Percentiles rank a stretch among this genome's conserved stretches.
These are phyloP conservation scores for Malacosoma neustria DNA, from an alignment of 2,888 invertebrate species.

Conservation along the genomic window DNA sequence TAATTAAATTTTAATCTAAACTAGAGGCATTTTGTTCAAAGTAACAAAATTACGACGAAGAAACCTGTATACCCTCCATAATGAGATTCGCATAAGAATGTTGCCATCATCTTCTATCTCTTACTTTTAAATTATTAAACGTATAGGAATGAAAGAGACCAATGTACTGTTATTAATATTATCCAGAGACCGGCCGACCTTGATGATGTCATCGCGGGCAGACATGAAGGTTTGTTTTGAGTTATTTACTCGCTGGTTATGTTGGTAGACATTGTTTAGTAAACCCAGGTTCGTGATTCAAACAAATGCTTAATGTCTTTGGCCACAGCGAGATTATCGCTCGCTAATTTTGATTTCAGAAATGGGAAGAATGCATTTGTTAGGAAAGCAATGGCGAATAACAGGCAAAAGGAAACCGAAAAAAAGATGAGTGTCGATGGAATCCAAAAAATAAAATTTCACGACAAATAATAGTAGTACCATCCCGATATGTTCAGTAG, in stretches of 20 bases:
- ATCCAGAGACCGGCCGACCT: conserved; percentile 43
- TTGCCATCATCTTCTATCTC: not conserved
- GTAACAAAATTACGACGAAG: not conserved
- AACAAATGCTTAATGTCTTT: too few relatives aligned
- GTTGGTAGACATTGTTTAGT: conserved; percentile 13
- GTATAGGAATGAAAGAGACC: conserved; percentile 2
- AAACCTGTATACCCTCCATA: not conserved
- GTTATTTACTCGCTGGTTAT: conserved; percentile 12
- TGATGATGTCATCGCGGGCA: conserved; percentile 57
- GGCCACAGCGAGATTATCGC: too few relatives aligned
- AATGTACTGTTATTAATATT: conserved; percentile 5
- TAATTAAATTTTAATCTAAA: too few relatives aligned
- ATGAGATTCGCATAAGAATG: not conserved
- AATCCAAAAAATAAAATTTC: too few relatives aligned
- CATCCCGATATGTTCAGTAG: too few relatives aligned
- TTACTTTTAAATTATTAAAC: not conserved
- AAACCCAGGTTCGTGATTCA: conserved; percentile 4
- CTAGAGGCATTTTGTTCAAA: not conserved
- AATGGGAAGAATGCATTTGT: too few relatives aligned
- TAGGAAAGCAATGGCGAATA: too few relatives aligned
- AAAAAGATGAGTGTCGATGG: too few relatives aligned
- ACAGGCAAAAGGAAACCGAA: too few relatives aligned
- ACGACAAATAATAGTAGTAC: too few relatives aligned
- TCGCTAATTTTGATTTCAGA: too few relatives aligned
- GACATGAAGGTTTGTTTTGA: conserved; percentile 36